Conservation (phyloP, 2,888 invertebrate species). For the Aphodius granarius region DNA sequence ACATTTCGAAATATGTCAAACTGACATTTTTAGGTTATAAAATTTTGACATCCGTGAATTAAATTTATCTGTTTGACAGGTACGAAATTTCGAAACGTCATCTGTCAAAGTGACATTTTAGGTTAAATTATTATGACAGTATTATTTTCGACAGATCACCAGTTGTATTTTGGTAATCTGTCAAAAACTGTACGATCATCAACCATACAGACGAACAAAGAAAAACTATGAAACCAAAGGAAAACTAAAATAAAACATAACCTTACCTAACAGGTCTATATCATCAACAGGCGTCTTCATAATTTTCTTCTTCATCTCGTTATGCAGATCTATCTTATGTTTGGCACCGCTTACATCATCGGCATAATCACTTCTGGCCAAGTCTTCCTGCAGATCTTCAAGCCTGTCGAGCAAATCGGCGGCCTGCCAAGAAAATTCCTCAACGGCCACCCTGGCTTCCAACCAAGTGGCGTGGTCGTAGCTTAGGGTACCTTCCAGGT, state of each 20-base stretch:
- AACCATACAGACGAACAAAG: too few species aligned
- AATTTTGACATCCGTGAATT: too few species aligned
- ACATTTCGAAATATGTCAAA: too few species aligned
- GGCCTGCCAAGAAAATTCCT: slow-evolving; percentile 96
- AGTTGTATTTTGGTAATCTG: too few species aligned
- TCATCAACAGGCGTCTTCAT: slow-evolving; percentile 93
- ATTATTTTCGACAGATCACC: too few species aligned
- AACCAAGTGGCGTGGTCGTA: slow-evolving; percentile 99
- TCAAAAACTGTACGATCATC: too few species aligned
- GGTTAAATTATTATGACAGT: too few species aligned
- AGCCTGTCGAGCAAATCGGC: slow-evolving; percentile 89
- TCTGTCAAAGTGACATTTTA: too few species aligned
- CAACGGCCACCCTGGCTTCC: slow-evolving; percentile 89
- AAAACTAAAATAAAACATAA: not conserved
- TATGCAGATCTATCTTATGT: slow-evolving; percentile 89
- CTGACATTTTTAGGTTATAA: too few species aligned
- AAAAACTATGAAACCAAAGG: too few species aligned
- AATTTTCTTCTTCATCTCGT: slow-evolving; percentile 91
- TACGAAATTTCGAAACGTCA: too few species aligned
- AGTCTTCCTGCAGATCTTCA: slow-evolving; percentile 91
- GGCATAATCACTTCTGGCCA: slow-evolving; percentile 91
- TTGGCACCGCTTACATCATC: slow-evolving; percentile 93
- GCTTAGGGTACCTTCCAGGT: slow-evolving; percentile 89
- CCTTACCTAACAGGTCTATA: slow-evolving; percentile 83
- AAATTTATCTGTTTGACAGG: too few species aligned